Conservation (phyloP, 2,113 vertebrate species). For the Notothenia rossii region DNA sequence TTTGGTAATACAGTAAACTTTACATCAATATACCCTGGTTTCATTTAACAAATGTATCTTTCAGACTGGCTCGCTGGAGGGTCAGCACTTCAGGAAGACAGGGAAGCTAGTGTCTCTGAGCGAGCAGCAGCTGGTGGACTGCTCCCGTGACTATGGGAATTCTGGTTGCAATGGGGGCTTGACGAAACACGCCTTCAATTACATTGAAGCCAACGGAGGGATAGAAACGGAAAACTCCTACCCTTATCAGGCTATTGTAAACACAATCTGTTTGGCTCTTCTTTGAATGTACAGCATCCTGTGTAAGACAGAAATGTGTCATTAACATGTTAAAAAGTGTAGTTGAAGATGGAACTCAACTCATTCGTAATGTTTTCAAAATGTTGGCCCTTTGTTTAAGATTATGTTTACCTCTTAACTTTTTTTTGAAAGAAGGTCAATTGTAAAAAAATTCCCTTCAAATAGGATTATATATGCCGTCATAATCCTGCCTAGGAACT, state of each 20-base stretch:
- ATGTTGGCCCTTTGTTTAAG: neutral
- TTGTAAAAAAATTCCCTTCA: neutral
- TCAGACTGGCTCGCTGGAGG: conserved; percentile 85
- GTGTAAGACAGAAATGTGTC: neutral
- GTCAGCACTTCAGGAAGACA: conserved; percentile 82
- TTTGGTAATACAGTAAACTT: no score
- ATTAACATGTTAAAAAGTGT: neutral
- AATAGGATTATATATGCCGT: no score
- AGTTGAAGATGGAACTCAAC: neutral
- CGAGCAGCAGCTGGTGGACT: conserved; percentile 88
- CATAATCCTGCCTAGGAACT: no score
- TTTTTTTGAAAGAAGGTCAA: no score
- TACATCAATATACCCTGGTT: neutral
- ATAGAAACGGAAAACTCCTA: conserved; percentile 85
- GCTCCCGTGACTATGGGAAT: conserved; percentile 78
- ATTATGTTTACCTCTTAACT: neutral
- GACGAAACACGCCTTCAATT: conserved; percentile 82
- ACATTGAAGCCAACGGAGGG: conserved; percentile 78
- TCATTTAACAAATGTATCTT: neutral
- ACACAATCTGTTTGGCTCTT: neutral
- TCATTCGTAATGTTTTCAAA: no score
- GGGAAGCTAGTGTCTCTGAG: conserved; percentile 84
- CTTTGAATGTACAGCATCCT: neutral
- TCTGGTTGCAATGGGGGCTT: conserved; percentile 79
- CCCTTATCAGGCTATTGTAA: conserved; percentile 81